Percentiles rank a stretch among this genome's conserved stretches.
These are phyloP conservation scores for Spisula solida DNA, from an alignment of 2,888 invertebrate species.

Conservation along the genomic window DNA sequence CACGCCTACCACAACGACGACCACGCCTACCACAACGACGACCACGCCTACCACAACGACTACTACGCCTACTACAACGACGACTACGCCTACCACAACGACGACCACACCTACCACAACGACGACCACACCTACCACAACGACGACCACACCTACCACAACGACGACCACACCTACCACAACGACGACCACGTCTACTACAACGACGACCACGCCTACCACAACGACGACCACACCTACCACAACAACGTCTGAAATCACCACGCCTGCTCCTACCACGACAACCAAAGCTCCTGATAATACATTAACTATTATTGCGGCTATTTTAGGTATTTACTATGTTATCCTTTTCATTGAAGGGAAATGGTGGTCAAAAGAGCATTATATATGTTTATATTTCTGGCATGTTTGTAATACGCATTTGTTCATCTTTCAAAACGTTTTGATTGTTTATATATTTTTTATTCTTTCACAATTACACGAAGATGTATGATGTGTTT, in stretches of 20 bases:
- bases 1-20: conserved; percentile 37
- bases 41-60: conserved; percentile 38
- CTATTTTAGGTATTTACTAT: conserved; percentile 40
- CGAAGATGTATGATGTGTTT: too few relatives aligned
- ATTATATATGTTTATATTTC: too few relatives aligned
- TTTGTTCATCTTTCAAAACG: too few relatives aligned
- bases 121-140: conserved; percentile 43
- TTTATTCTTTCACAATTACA: too few relatives aligned
- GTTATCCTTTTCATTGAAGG: too few relatives aligned
- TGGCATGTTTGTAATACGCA: too few relatives aligned
- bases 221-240: conserved; percentile 48
- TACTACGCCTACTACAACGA: conserved; percentile 38
- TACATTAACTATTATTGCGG: conserved; percentile 47
- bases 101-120: conserved; percentile 50
- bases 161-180: conserved; percentile 43
- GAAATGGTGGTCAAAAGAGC: conserved; percentile 49
- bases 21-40: conserved; percentile 43
- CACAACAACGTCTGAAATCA: conserved; percentile 43
- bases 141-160: conserved; percentile 47
- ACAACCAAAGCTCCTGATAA: conserved; percentile 44
- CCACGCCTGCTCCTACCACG: conserved; percentile 38
- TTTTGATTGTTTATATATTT: too few relatives aligned
- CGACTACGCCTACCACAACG: conserved; percentile 43
- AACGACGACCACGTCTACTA: conserved; percentile 35
- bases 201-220: conserved; percentile 47